phyloP scores from a whole-genome alignment of 2,888 invertebrate genomes.

The Spodoptera littoralis region DNA sequence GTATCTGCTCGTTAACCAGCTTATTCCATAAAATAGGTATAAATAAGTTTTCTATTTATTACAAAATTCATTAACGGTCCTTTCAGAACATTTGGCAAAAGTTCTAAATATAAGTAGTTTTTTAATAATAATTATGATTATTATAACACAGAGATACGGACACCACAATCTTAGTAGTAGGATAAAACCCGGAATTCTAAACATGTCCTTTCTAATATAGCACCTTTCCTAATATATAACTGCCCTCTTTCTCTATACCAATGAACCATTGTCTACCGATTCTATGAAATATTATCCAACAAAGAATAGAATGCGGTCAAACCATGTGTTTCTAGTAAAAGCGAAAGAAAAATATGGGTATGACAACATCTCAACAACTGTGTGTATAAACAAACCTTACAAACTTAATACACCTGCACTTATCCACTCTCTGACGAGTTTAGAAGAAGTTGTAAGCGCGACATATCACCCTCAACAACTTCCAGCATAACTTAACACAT shows the following conservation, averaged over 20 bases:
- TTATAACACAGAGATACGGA: no score
- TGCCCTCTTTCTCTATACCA: conserved; percentile 26
- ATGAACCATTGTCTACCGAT: conserved; percentile 39
- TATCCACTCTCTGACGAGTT: background rate
- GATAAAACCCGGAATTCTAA: no score
- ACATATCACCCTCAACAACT: conserved; percentile 47
- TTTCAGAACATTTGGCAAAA: no score
- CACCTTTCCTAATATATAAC: no score
- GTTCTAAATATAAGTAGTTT: no score
- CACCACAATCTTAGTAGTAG: no score
- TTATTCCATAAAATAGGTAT: no score
- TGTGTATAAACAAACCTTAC: background rate
- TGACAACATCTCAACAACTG: background rate
- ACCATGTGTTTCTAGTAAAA: conserved; percentile 18
- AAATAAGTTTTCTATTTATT: no score
- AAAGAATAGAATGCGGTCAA: conserved; percentile 20
- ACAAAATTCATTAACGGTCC: no score
- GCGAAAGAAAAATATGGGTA: conserved; percentile 9
- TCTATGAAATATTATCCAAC: conserved; percentile 29
- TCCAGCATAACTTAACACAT: conserved; percentile 58
- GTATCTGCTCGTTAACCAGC: no score
- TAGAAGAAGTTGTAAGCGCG: conserved; percentile 18
- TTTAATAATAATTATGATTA: no score
- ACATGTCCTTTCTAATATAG: no score
- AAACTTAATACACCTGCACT: conserved; percentile 3